phyloP scores from a whole-genome alignment of 2,888 invertebrate genomes.

The Aromia moschata region DNA sequence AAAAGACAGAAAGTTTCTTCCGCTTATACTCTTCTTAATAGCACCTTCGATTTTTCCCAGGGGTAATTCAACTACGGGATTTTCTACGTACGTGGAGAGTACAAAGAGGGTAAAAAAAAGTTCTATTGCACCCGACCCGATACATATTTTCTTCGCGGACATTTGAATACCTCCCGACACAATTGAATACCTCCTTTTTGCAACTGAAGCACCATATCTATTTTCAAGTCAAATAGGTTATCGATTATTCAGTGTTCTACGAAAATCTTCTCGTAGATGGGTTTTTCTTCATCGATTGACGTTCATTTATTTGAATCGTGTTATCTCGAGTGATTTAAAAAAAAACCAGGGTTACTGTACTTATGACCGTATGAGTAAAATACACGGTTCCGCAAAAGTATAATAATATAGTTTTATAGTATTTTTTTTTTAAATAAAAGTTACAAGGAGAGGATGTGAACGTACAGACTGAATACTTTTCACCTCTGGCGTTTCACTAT shows the following conservation, averaged over 20 bases:
- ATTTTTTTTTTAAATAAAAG: too few species aligned
- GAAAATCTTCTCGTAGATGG: too few species aligned
- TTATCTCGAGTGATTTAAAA: too few species aligned
- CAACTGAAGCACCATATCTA: not conserved
- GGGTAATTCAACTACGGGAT: conserved; percentile 5
- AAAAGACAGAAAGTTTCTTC: not conserved
- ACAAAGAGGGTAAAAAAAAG: not conserved
- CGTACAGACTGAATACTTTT: too few species aligned
- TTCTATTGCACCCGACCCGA: not conserved
- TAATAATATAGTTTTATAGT: too few species aligned
- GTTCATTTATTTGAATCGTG: too few species aligned
- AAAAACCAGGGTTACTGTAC: too few species aligned
- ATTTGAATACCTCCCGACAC: not conserved
- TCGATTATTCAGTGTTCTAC: not conserved
- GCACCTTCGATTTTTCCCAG: conserved; percentile 7
- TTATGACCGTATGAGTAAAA: too few species aligned
- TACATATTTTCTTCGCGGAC: not conserved
- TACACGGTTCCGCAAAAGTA: too few species aligned
- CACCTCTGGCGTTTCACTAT: too few species aligned
- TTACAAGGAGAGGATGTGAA: too few species aligned
- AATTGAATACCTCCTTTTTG: not conserved
- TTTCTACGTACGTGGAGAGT: not conserved
- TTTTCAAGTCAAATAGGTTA: not conserved
- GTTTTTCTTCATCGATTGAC: too few species aligned
- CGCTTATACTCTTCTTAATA: not conserved